Conservation (phyloP, 2,113 vertebrate species). For the Atrichornis clamosus region DNA sequence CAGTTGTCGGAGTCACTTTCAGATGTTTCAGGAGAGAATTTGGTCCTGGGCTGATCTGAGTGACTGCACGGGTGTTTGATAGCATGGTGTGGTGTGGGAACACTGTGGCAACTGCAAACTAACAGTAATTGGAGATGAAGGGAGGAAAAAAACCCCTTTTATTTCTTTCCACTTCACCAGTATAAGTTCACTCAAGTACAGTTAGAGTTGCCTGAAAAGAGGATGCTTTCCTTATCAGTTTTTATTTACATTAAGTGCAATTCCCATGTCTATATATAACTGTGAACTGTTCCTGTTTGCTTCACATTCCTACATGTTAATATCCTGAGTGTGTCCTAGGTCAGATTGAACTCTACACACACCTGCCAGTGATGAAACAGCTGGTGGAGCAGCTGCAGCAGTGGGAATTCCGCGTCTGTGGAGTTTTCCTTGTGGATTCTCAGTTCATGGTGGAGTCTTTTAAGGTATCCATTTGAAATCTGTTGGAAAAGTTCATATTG, state of each 20-base stretch:
- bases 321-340: constrained; percentile 67
- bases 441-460: constrained; percentile 99
- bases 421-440: constrained; percentile 95
- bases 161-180: not conserved
- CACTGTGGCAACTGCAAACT: not conserved
- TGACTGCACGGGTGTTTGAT: not conserved
- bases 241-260: not conserved
- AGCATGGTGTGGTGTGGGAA: not conserved
- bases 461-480: constrained; percentile 77
- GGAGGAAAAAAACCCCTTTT: rapidly evolving
- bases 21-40: not conserved
- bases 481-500: not conserved
- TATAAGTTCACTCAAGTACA: not conserved
- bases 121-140: not conserved
- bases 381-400: constrained; percentile 95
- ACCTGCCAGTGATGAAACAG: constrained; percentile 95
- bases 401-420: constrained; percentile 96
- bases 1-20: not conserved
- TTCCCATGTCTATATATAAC: rapidly evolving
- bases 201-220: not conserved
- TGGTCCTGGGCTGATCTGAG: not conserved
- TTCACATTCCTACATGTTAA: not conserved
- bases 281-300: not conserved
- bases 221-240: not conserved
- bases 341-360: constrained; percentile 98